Conservation (phyloP, 2,797 vertebrate genomes). For the Choloepus didactylus region DNA sequence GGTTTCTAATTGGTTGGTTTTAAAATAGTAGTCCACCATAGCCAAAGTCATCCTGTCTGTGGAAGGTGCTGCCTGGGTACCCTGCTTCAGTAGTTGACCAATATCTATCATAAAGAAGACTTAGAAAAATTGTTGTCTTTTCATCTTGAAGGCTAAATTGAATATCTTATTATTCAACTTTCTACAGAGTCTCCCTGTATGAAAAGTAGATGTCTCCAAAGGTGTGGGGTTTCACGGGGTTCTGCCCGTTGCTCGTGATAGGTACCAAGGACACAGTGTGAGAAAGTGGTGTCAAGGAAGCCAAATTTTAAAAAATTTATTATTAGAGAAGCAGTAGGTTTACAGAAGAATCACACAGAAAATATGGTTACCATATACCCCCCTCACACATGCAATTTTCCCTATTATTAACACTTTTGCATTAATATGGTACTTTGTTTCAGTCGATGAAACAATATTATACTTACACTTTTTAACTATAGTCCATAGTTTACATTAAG, state of each 20-base stretch:
- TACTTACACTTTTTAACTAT: no score
- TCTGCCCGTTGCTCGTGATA: not conserved
- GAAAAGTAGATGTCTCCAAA: not conserved
- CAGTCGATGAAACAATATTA: no score
- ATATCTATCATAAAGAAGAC: not conserved
- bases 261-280: no score
- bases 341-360: no score
- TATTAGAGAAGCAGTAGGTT: no score
- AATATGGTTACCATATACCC: no score
- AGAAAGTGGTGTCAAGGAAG: no score
- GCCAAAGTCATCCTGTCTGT: not conserved
- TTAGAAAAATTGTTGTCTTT: not conserved
- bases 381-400: no score
- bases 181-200: not conserved
- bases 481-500: no score
- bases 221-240: no score
- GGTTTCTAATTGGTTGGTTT: not conserved
- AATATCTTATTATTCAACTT: not conserved
- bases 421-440: no score
- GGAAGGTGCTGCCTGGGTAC: not conserved
- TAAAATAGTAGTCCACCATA: not conserved
- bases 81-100: not conserved
- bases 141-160: not conserved
- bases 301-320: not conserved
- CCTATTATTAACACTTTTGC: no score